These are phyloP conservation scores for Denticeps clupeoides DNA, from an alignment of 2,797 vertebrate species.

Conservation along the genomic window DNA sequence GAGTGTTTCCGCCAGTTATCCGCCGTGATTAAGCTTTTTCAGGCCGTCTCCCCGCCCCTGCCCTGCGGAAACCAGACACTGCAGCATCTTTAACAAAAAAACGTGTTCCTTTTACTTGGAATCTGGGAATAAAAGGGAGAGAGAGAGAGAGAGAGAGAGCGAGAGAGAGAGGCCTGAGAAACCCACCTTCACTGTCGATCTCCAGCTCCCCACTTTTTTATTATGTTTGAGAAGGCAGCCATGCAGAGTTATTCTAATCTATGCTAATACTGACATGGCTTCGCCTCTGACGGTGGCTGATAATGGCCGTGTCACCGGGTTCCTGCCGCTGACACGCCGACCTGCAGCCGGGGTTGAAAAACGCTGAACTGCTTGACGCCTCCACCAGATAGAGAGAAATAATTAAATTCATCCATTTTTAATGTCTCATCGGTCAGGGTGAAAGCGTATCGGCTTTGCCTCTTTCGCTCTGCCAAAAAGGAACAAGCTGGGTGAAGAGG, in stretches of 20 bases:
- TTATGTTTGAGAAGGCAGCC: slow-evolving; percentile 28
- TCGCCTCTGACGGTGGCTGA: slow-evolving; percentile 31
- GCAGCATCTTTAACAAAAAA: background rate
- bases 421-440: slow-evolving; percentile 14
- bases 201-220: slow-evolving; percentile 23
- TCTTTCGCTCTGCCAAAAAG: slow-evolving; percentile 1
- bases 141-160: no score
- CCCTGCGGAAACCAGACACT: slow-evolving; percentile 5
- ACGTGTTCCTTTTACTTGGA: background rate
- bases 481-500: background rate
- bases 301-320: slow-evolving; percentile 32
- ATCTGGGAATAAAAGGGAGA: no score
- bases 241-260: slow-evolving; percentile 22
- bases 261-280: slow-evolving; percentile 27
- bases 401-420: slow-evolving; percentile 25
- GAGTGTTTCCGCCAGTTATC: background rate
- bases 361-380: slow-evolving; percentile 13
- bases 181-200: slow-evolving; percentile 17
- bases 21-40: background rate
- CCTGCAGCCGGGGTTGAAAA: slow-evolving; percentile 11
- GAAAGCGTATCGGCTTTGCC: slow-evolving; percentile 16
- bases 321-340: slow-evolving; percentile 24
- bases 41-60: background rate
- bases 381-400: slow-evolving; percentile 14
- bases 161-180: no score